phyloP scores from a whole-genome alignment of 2,888 invertebrate genomes.

The Scaptomyza parva region DNA sequence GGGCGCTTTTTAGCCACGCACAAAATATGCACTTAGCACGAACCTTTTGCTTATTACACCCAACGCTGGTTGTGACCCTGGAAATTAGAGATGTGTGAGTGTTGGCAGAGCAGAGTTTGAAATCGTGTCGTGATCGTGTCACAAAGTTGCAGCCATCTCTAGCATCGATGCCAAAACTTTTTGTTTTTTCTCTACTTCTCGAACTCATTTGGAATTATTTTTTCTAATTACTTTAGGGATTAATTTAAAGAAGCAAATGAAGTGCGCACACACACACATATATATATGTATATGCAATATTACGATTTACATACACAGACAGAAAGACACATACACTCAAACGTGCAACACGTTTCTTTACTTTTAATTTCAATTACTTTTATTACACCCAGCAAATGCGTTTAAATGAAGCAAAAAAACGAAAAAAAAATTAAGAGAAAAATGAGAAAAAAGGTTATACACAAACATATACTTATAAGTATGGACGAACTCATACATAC shows the following conservation, averaged over 20 bases:
- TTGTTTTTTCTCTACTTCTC: slow-evolving; percentile 44
- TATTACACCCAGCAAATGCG: slow-evolving; percentile 69
- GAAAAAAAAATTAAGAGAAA: not conserved
- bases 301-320: slow-evolving; percentile 52
- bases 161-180: slow-evolving; percentile 10
- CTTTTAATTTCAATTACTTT: slow-evolving; percentile 83
- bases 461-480: slow-evolving; percentile 12
- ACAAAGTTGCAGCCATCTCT: slow-evolving; percentile 2
- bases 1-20: slow-evolving; percentile 54
- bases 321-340: slow-evolving; percentile 30
- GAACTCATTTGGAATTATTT: slow-evolving; percentile 70
- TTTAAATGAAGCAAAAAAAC: slow-evolving; percentile 70
- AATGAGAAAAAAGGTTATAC: slow-evolving; percentile 17
- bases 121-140: not conserved
- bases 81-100: slow-evolving; percentile 9
- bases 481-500: slow-evolving; percentile 11
- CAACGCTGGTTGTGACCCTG: not conserved
- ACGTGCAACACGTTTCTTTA: slow-evolving; percentile 79
- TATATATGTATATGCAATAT: slow-evolving; percentile 29
- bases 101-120: not conserved
- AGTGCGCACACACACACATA: slow-evolving; percentile 57
- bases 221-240: slow-evolving; percentile 82
- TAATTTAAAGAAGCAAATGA: slow-evolving; percentile 72
- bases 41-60: slow-evolving; percentile 51
- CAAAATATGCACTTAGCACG: slow-evolving; percentile 77